phyloP scores from a whole-genome alignment of 2,113 vertebrate species.

The Semicossyphus pulcher region DNA sequence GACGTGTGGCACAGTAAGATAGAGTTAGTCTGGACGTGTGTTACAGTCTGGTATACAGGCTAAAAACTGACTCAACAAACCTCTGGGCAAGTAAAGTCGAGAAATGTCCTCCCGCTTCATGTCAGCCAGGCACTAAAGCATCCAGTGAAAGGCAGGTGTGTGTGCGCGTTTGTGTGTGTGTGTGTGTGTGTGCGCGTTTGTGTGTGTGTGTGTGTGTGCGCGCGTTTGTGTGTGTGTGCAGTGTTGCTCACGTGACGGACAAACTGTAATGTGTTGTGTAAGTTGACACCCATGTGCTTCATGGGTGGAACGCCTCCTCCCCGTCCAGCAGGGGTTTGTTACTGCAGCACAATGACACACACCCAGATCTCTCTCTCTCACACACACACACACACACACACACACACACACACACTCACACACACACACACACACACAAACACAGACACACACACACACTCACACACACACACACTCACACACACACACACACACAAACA shows the following conservation, averaged over 20 bases:
- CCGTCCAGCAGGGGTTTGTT: constrained; percentile 23
- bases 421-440: constrained; percentile 1
- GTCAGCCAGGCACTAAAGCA: constrained; percentile 43
- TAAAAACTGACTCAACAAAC: too few species aligned
- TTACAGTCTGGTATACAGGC: too few species aligned
- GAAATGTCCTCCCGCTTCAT: constrained; percentile 28
- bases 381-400: neutral
- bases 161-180: constrained; percentile 10
- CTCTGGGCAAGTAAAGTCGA: constrained; percentile 15
- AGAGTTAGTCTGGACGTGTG: too few species aligned
- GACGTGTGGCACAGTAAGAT: too few species aligned
- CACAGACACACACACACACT: constrained; percentile 1
- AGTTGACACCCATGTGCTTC: constrained; percentile 53
- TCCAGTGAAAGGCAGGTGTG: neutral
- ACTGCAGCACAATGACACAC: constrained; percentile 41
- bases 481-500: constrained; percentile 33
- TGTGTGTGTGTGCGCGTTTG: constrained; percentile 13
- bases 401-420: constrained; percentile 13
- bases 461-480: neutral
- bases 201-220: constrained; percentile 21
- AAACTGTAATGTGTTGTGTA: constrained; percentile 61
- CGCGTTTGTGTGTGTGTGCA: neutral
- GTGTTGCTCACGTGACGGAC: constrained; percentile 40
- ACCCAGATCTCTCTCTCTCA: neutral
- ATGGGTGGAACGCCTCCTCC: constrained; percentile 56